Percentiles rank a stretch among this genome's conserved stretches.
phyloP scores from a whole-genome alignment of 2,113 vertebrate genomes.

The Notiomystis cincta region DNA sequence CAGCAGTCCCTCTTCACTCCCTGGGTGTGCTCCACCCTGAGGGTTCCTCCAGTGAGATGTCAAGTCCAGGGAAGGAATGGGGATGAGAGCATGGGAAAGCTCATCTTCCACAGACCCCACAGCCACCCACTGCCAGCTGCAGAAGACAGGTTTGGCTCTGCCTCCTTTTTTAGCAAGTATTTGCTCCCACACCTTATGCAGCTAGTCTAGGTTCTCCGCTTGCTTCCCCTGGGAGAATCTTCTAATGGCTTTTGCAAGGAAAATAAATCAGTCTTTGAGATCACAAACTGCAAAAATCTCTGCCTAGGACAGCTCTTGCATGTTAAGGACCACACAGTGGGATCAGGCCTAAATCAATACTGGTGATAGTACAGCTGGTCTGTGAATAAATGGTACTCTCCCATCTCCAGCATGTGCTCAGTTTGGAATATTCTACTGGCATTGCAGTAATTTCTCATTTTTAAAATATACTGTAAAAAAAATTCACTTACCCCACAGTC shows the following conservation, averaged over 20 bases:
- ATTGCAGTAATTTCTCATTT: neutral
- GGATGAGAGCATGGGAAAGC: neutral
- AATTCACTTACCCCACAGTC: constrained; percentile 79
- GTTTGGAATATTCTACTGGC: neutral
- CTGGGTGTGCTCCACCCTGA: neutral
- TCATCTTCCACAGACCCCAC: neutral
- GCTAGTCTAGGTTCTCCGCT: neutral
- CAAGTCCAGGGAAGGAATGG: neutral
- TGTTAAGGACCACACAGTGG: neutral
- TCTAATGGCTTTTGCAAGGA: neutral
- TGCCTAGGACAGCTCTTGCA: neutral
- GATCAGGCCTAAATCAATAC: neutral
- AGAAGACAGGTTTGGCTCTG: neutral
- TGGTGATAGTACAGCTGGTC: neutral
- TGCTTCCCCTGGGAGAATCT: neutral
- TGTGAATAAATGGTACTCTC: neutral
- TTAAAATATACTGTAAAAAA: neutral
- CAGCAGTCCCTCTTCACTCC: neutral
- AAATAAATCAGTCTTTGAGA: neutral
- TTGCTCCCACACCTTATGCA: neutral
- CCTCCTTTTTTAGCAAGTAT: neutral
- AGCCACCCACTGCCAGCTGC: neutral
- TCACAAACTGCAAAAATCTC: neutral
- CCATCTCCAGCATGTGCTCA: neutral
- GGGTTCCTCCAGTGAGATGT: neutral